Evolutionary conservation across 1,140 invertebrate genomes (phyloP).

Genomic region (Diprion similis): DNA sequence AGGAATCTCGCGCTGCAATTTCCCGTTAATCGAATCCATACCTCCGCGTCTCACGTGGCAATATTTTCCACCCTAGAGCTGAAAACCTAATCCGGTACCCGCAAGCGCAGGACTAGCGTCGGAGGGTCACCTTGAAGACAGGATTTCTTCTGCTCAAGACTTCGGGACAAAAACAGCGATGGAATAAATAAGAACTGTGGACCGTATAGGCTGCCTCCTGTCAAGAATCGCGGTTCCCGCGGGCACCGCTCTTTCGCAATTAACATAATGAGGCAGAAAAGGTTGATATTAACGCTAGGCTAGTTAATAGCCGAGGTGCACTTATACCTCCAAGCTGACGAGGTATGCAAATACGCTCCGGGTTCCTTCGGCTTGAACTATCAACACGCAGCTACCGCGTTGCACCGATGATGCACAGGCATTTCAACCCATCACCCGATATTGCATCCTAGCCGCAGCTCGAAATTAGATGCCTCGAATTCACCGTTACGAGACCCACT

Average conservation of each 20-base stretch:
- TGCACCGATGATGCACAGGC: not conserved
- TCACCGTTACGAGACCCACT: not conserved
- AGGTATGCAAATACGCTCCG: slow-evolving; percentile 42
- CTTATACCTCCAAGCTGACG: slow-evolving; percentile 27
- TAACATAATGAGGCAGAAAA: slow-evolving; percentile 50
- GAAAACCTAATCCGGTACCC: too few species aligned
- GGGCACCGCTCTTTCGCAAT: slow-evolving; percentile 34
- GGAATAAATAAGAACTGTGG: too few species aligned
- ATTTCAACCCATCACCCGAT: not conserved
- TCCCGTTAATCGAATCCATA: slow-evolving; percentile 3
- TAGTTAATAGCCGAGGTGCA: slow-evolving; percentile 44
- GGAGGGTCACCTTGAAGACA: too few species aligned
- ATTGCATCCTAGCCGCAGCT: too few species aligned
- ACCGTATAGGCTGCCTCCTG: too few species aligned
- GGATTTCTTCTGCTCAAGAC: too few species aligned
- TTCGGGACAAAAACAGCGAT: too few species aligned
- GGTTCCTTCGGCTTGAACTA: slow-evolving; percentile 8
- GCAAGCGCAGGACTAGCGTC: too few species aligned
- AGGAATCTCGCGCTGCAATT: slow-evolving; percentile 9
- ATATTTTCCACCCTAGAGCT: too few species aligned
- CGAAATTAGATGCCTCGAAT: slow-evolving; percentile 15
- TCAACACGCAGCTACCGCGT: not conserved
- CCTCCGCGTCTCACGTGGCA: too few species aligned
- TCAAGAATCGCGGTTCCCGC: too few species aligned
- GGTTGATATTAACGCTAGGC: slow-evolving; percentile 45